Evolutionary conservation across 2,113 vertebrate species (phyloP).

Genomic region (Neotoma lepida): DNA sequence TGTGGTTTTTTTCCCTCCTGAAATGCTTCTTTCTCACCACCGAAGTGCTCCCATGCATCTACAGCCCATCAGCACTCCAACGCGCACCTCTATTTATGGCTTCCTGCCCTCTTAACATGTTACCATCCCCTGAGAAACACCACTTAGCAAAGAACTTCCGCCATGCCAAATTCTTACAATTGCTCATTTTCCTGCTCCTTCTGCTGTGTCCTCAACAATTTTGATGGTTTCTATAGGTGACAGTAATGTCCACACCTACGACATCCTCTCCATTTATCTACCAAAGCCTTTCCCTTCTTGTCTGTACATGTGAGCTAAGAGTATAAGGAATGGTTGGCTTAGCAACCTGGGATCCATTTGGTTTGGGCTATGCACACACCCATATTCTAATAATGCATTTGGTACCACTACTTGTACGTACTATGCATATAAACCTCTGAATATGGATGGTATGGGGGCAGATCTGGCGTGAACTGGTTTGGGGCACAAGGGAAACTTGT

Average conservation of each 20-base stretch:
- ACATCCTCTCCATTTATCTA: background rate
- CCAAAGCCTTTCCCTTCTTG: background rate
- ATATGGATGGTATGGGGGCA: background rate
- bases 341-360: background rate
- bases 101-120: background rate
- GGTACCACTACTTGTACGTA: background rate
- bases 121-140: constrained; percentile 2
- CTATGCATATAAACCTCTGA: background rate
- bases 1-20: constrained; percentile 13
- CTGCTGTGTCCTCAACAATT: background rate
- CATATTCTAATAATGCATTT: background rate
- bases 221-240: background rate
- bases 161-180: background rate
- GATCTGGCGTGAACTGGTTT: background rate
- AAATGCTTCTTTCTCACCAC: background rate
- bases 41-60: background rate
- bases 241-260: background rate
- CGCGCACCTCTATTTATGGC: background rate
- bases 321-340: background rate
- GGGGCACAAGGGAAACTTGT: background rate
- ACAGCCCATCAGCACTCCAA: background rate
- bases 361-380: background rate
- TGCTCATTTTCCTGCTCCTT: background rate
- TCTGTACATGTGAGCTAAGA: background rate
- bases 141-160: constrained; percentile 8